Percentiles rank a stretch among this genome's conserved stretches.
Conservation (phyloP, 2,888 invertebrate species). For the Oscheius sp. region DNA sequence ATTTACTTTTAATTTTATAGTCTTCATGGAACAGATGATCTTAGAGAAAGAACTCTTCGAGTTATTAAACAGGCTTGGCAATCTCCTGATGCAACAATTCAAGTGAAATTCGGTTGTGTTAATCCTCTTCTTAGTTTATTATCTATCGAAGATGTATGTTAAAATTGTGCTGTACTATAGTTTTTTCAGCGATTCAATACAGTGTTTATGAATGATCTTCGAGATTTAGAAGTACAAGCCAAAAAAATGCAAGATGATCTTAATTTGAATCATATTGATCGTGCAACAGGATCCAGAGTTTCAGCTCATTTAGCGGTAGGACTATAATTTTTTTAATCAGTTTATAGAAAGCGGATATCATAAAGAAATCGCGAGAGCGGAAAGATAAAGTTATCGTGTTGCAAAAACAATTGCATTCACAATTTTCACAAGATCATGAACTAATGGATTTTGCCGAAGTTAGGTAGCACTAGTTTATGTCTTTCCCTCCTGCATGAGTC, state of each 20-base stretch:
- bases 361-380: not conserved
- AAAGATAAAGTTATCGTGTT: slow-evolving; percentile 4
- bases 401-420: not conserved
- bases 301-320: not conserved
- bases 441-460: not conserved
- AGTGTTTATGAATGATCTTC: not conserved
- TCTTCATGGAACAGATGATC: not conserved
- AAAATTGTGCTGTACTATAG: not conserved
- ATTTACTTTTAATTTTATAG: not conserved
- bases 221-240: not conserved
- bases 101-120: slow-evolving; percentile 22
- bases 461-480: slow-evolving; percentile 5
- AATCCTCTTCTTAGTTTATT: slow-evolving; percentile 3
- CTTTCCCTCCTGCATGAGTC: not conserved
- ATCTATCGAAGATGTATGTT: slow-evolving; percentile 11
- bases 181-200: slow-evolving; percentile 8
- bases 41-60: slow-evolving; percentile 6
- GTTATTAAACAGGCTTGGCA: slow-evolving; percentile 19
- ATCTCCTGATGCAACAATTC: slow-evolving; percentile 2
- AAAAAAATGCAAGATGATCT: not conserved
- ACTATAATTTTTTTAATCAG: not conserved
- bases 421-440: not conserved
- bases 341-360: slow-evolving; percentile 9
- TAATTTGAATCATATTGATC: not conserved
- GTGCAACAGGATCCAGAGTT: not conserved